Evolutionary conservation across 1,140 invertebrate genomes (phyloP).

Genomic region (Rhizoglyphus robini): DNA sequence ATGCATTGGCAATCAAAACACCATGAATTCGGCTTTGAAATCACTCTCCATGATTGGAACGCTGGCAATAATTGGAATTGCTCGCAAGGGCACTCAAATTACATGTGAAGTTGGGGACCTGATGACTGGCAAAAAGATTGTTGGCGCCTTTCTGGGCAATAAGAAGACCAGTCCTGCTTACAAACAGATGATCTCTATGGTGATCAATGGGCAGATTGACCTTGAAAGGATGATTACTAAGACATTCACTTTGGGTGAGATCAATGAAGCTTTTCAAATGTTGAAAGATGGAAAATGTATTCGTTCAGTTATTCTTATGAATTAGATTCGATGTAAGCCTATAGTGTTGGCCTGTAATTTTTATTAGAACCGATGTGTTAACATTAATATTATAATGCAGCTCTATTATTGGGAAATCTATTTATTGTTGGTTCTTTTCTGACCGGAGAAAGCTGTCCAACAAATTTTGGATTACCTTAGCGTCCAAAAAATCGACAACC

Average conservation of each 20-base stretch:
- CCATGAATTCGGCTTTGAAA: not conserved
- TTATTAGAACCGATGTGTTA: no score
- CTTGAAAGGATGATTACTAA: not conserved
- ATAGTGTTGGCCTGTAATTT: no score
- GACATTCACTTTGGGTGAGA: not conserved
- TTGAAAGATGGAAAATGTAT: constrained; percentile 30
- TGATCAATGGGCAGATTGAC: not conserved
- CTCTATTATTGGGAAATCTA: no score
- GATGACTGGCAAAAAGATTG: not conserved
- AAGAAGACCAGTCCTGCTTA: not conserved
- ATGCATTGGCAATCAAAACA: not conserved
- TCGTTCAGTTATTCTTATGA: constrained; percentile 27
- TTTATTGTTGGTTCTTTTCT: no score
- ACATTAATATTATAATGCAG: no score
- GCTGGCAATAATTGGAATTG: not conserved
- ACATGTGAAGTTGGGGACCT: not conserved
- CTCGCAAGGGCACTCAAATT: not conserved
- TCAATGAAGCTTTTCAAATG: constrained; percentile 57
- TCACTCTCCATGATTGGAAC: constrained; percentile 7
- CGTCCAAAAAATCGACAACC: no score
- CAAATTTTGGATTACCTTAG: no score
- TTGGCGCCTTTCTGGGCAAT: not conserved
- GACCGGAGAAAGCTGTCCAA: no score
- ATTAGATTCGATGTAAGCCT: no score
- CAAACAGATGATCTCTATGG: not conserved